Conservation (phyloP, 2,888 invertebrate species). For the Epirrita christyi region DNA sequence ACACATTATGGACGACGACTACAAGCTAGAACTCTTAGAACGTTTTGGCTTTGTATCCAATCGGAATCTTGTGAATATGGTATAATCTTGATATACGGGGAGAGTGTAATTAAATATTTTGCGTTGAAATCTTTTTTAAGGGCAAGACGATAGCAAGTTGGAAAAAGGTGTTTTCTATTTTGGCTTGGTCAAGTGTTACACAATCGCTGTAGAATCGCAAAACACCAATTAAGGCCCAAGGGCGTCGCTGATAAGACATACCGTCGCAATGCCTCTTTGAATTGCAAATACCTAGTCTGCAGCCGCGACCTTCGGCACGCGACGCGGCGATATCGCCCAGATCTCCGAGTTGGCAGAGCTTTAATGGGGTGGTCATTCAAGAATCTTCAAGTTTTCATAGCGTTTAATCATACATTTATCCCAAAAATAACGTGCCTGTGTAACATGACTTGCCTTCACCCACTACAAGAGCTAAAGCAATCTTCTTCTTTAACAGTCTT, state of each 20-base stretch:
- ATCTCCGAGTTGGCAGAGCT: constrained; percentile 26
- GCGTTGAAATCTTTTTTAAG: not conserved
- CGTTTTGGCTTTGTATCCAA: too few relatives aligned
- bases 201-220: constrained; percentile 40
- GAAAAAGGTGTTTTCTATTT: not conserved
- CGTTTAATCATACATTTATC: not conserved
- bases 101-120: not conserved
- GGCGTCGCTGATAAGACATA: constrained; percentile 44
- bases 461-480: too few relatives aligned
- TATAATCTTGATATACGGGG: too few relatives aligned
- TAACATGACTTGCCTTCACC: too few relatives aligned
- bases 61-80: too few relatives aligned
- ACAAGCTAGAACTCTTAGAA: too few relatives aligned
- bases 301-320: constrained; percentile 55
- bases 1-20: too few relatives aligned
- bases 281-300: constrained; percentile 49
- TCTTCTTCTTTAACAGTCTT: too few relatives aligned
- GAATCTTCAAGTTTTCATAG: not conserved
- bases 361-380: constrained; percentile 32
- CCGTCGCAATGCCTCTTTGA: constrained; percentile 54
- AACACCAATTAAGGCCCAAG: constrained; percentile 48
- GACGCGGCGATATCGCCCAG: constrained; percentile 54
- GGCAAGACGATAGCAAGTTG: not conserved
- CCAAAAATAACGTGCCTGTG: too few relatives aligned
- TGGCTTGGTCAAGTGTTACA: constrained; percentile 23